Percentiles rank a stretch among this genome's conserved stretches.
These are phyloP conservation scores for Trididemnum miniatum DNA, from an alignment of 23 tunicate genomes.

Conservation along the genomic window DNA sequence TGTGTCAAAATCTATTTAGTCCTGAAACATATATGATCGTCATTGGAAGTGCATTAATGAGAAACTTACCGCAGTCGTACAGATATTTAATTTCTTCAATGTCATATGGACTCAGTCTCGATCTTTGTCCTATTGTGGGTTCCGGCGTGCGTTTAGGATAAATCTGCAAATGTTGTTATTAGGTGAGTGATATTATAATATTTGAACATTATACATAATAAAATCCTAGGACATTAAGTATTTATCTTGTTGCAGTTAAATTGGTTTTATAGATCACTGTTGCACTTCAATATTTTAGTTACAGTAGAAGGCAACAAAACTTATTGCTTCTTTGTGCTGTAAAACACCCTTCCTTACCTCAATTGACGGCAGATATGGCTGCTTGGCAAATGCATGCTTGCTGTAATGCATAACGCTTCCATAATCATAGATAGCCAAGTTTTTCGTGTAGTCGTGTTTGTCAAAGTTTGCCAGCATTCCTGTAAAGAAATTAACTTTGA, in stretches of 20 bases:
- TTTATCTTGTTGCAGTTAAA: no score
- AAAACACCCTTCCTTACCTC: constrained; percentile 73
- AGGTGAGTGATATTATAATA: no score
- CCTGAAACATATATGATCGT: no score
- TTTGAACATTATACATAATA: no score
- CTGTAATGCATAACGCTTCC: constrained; percentile 99
- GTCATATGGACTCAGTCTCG: constrained; percentile 88
- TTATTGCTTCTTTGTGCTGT: no score
- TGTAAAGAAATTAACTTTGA: no score
- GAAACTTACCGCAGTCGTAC: constrained; percentile 50
- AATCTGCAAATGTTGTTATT: constrained; percentile 21
- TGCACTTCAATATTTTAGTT: no score
- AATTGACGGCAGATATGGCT: constrained; percentile 94
- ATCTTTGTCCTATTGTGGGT: constrained; percentile 81
- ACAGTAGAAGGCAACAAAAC: no score
- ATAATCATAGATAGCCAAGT: constrained; percentile 93
- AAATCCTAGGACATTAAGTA: no score
- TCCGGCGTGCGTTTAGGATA: constrained; percentile 69
- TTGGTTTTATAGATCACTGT: no score
- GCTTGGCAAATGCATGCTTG: constrained; percentile 76
- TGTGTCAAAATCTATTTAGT: no score
- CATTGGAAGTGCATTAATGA: no score
- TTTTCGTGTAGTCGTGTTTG: constrained; percentile 64
- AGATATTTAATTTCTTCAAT: constrained; percentile 90
- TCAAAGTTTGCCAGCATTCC: constrained; percentile 81